A percentile compares a stretch with the other conserved stretches of the same genome.
phyloP scores from a whole-genome alignment of 2,113 vertebrate genomes.

The Gopherus flavomarginatus region DNA sequence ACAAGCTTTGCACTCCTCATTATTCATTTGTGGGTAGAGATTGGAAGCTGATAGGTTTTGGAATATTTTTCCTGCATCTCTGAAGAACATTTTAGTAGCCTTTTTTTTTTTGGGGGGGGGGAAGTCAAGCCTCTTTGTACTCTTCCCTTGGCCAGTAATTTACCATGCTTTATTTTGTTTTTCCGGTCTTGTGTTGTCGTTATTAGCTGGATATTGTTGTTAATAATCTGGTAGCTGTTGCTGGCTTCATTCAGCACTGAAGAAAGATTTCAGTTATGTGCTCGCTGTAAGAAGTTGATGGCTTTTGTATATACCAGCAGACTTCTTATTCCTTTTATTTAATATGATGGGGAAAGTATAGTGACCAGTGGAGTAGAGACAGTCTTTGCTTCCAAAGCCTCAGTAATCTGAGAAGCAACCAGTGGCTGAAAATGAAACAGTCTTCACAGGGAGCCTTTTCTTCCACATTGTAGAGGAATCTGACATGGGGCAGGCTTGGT shows the following conservation, averaged over 20 bases:
- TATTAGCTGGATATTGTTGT: neutral
- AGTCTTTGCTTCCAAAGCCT: neutral
- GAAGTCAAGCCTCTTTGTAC: neutral
- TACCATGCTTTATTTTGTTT: neutral
- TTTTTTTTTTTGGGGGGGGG: neutral
- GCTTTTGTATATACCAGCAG: neutral
- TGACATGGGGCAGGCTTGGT: too few relatives aligned
- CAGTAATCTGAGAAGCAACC: neutral
- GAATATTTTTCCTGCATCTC: neutral
- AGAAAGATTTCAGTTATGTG: neutral
- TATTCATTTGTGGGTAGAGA: neutral
- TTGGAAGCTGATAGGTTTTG: neutral
- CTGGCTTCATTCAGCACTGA: neutral
- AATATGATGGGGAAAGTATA: neutral
- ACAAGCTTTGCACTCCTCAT: neutral
- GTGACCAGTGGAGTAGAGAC: neutral
- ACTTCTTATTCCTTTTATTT: neutral
- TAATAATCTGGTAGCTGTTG: neutral
- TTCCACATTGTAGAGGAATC: neutral
- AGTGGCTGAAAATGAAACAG: neutral
- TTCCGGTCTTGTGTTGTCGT: neutral
- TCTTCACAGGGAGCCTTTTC: neutral
- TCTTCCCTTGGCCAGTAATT: neutral
- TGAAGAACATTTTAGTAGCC: neutral
- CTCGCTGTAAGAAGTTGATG: neutral